phyloP scores from a whole-genome alignment of 2,797 vertebrate species.

The Poecilia wingei region DNA sequence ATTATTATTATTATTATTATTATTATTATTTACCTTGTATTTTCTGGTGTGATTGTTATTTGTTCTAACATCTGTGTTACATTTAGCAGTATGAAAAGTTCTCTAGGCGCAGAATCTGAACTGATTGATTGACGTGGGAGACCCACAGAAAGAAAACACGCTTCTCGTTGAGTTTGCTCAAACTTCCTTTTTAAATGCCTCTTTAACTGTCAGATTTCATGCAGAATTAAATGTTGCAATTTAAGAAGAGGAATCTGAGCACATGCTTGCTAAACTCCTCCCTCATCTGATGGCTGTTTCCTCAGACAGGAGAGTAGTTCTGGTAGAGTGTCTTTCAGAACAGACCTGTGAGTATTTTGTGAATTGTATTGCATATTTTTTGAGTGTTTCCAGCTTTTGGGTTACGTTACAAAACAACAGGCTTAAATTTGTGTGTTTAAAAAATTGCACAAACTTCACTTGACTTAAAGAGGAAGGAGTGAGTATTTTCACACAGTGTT shows the following conservation, averaged over 20 bases:
- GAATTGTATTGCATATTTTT: neutral
- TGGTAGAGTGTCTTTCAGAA: neutral
- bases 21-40: neutral
- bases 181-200: neutral
- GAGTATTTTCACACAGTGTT: neutral
- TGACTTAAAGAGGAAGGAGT: neutral
- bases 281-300: neutral
- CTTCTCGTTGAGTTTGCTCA: neutral
- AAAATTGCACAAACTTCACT: neutral
- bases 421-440: neutral
- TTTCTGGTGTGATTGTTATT: neutral
- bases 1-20: too few species aligned
- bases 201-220: neutral
- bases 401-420: neutral
- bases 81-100: neutral
- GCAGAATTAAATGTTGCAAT: neutral
- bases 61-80: neutral
- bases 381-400: neutral
- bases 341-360: neutral
- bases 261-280: neutral
- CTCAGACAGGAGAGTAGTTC: too few species aligned
- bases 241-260: neutral
- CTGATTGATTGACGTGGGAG: neutral
- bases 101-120: neutral
- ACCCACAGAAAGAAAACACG: neutral